Conservation (phyloP, 2,113 vertebrate species). For the Pungitius pungitius region DNA sequence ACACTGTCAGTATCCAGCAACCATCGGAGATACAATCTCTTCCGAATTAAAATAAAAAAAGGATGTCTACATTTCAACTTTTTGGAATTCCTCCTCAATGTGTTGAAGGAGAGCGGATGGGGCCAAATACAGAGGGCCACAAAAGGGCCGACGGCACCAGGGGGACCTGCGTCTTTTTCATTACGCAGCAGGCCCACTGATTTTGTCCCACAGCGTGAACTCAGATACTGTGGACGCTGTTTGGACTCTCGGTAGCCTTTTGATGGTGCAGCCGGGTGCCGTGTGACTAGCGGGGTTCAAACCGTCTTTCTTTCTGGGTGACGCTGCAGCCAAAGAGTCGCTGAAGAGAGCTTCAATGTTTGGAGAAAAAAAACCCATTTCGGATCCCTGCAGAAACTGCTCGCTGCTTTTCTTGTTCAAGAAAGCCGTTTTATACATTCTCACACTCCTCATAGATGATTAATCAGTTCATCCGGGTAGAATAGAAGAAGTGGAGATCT, state of each 20-base stretch:
- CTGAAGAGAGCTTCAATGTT: conserved; percentile 52
- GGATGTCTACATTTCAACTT: too few relatives aligned
- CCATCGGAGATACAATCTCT: background rate
- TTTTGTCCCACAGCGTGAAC: conserved; percentile 22
- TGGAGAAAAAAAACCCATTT: conserved; percentile 25
- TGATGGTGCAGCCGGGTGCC: conserved; percentile 30
- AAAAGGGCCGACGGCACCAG: too few relatives aligned
- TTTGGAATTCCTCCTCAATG: background rate
- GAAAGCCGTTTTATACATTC: background rate
- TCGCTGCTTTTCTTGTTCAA: background rate
- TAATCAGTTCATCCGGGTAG: conserved; percentile 64
- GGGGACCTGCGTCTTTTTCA: conserved; percentile 22
- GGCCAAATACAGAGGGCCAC: too few relatives aligned
- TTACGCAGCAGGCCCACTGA: conserved; percentile 11
- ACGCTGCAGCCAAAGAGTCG: conserved; percentile 48
- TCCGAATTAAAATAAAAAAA: background rate
- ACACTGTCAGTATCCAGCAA: background rate
- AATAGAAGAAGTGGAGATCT: conserved; percentile 56
- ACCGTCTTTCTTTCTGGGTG: conserved; percentile 55
- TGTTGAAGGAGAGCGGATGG: background rate
- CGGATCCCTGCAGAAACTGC: conserved; percentile 42
- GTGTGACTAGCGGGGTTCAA: conserved; percentile 39
- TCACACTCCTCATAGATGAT: conserved; percentile 39
- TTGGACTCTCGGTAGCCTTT: conserved; percentile 69
- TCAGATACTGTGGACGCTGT: background rate